Evolutionary conservation across 2,888 invertebrate genomes (phyloP).

Genomic region (Nomada ruficornis): DNA sequence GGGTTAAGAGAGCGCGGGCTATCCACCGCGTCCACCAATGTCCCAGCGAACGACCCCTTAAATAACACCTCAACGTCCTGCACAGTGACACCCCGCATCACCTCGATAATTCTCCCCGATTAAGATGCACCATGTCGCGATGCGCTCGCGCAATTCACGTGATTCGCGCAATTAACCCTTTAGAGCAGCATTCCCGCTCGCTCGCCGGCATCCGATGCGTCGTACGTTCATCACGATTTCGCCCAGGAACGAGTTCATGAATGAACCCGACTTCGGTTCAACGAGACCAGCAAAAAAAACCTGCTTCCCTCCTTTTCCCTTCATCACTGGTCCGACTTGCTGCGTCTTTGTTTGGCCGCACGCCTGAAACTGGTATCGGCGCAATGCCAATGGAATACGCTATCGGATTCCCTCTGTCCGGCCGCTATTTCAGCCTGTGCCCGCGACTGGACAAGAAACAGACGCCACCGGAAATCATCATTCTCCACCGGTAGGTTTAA

Average conservation of each 20-base stretch:
- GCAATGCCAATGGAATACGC: constrained; percentile 77
- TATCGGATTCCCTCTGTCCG: constrained; percentile 71
- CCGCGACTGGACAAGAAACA: constrained; percentile 68
- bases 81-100: constrained; percentile 1
- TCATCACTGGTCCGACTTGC: background rate
- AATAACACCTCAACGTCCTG: too few species aligned
- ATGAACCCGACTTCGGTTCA: constrained; percentile 72
- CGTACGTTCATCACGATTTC: constrained; percentile 70
- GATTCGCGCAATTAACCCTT: constrained; percentile 72
- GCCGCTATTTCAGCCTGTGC: constrained; percentile 54
- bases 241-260: constrained; percentile 78
- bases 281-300: constrained; percentile 41
- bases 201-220: constrained; percentile 65
- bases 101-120: constrained; percentile 52
- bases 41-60: too few species aligned
- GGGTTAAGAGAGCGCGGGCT: too few species aligned
- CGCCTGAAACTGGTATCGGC: constrained; percentile 71
- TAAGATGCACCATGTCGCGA: constrained; percentile 66
- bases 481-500: constrained; percentile 72
- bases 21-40: too few species aligned
- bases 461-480: constrained; percentile 82
- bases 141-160: constrained; percentile 66
- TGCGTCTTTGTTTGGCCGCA: background rate
- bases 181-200: constrained; percentile 71
- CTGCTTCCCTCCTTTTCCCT: constrained; percentile 30